Evolutionary conservation across 2,113 vertebrate species (phyloP).

Genomic region (Corythaeola cristata): DNA sequence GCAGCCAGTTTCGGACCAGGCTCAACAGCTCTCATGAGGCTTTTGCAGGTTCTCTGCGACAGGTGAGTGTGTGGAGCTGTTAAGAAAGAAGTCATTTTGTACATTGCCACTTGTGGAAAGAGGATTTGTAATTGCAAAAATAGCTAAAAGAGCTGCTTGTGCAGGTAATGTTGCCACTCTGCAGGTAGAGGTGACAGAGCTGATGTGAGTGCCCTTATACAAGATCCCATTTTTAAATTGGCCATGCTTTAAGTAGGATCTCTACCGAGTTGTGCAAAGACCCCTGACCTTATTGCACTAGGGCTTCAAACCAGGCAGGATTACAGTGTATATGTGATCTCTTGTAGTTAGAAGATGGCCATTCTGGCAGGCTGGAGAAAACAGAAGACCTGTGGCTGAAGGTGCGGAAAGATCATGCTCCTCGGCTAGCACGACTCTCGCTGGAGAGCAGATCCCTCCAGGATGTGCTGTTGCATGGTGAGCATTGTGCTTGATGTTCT

Average conservation of each 20-base stretch:
- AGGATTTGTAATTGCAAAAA: not conserved
- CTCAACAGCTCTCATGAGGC: slow-evolving; percentile 97
- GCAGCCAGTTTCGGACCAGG: slow-evolving; percentile 93
- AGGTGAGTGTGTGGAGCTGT: slow-evolving; percentile 74
- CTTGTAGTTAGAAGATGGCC: slow-evolving; percentile 90
- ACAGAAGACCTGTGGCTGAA: slow-evolving; percentile 96
- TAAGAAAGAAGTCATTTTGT: not conserved
- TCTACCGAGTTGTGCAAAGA: not conserved
- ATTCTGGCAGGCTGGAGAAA: slow-evolving; percentile 94
- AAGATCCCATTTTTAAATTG: not conserved
- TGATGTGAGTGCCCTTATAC: accelerated
- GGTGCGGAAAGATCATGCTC: slow-evolving; percentile 96
- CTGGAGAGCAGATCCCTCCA: slow-evolving; percentile 95
- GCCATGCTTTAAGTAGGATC: not conserved
- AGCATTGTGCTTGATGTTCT: slow-evolving; percentile 4
- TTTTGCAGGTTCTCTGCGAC: slow-evolving; percentile 91
- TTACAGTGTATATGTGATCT: not conserved
- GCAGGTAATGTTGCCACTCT: not conserved
- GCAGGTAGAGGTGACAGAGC: not conserved
- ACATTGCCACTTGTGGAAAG: accelerated
- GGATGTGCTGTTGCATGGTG: slow-evolving; percentile 91
- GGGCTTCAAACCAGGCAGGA: not conserved
- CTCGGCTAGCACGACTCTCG: slow-evolving; percentile 90
- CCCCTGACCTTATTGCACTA: accelerated
- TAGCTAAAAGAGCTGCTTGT: not conserved